A percentile compares a stretch with the other conserved stretches of the same genome.
phyloP scores from a whole-genome alignment of 2,888 invertebrate genomes.

The Gerris lacustris region DNA sequence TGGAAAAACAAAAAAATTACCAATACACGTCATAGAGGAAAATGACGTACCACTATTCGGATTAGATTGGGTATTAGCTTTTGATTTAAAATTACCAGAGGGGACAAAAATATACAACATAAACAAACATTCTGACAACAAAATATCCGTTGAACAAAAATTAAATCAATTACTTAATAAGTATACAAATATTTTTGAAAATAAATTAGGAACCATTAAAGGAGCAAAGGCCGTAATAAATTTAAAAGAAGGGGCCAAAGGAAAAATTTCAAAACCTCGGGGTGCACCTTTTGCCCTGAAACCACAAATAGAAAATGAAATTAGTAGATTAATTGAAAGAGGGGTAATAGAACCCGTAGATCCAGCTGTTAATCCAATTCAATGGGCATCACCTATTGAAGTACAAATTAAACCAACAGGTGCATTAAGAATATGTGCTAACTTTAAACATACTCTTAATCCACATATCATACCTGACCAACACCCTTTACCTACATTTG shows the following conservation, averaged over 20 bases:
- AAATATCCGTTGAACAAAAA: background rate
- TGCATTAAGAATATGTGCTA: constrained; percentile 10
- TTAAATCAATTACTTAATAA: background rate
- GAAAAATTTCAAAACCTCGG: constrained; percentile 7
- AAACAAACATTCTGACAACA: background rate
- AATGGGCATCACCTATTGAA: constrained; percentile 15
- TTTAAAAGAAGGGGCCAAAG: constrained; percentile 3
- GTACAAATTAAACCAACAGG: constrained; percentile 10
- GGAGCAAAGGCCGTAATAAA: background rate
- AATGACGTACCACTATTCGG: background rate
- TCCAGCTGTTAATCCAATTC: background rate
- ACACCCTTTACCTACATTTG: constrained; percentile 17
- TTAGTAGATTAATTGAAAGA: background rate
- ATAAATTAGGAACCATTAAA: background rate
- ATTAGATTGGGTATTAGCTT: constrained; percentile 10
- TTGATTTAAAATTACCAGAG: constrained; percentile 4
- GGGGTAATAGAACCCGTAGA: constrained; percentile 13
- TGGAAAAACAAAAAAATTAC: background rate
- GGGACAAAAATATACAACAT: constrained; percentile 1
- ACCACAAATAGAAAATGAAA: constrained; percentile 10
- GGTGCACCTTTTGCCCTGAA: constrained; percentile 12
- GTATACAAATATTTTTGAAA: background rate
- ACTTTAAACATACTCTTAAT: constrained; percentile 10
- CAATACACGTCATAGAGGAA: background rate
- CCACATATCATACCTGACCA: constrained; percentile 4